These are phyloP conservation scores for Poecile atricapillus DNA, from an alignment of 2,113 vertebrate species.

Conservation along the genomic window DNA sequence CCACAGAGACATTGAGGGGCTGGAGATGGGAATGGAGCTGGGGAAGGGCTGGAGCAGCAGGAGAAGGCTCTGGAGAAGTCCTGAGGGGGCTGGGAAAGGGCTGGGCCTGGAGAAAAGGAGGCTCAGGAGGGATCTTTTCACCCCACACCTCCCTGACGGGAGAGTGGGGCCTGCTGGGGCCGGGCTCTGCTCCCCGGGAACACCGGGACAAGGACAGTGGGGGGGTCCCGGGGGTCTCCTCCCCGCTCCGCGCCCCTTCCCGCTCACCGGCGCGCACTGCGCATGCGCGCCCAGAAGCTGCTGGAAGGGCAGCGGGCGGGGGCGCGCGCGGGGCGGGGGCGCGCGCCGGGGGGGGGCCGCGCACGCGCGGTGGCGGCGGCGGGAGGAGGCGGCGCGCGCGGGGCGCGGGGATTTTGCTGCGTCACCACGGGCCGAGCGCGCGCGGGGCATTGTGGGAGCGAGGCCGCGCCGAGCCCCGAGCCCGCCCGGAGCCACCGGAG, in stretches of 20 bases:
- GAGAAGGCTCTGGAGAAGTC: neutral
- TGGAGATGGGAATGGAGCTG: neutral
- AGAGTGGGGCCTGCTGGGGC: neutral
- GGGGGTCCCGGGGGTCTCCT: neutral
- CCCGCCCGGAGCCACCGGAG: neutral
- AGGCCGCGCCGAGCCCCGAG: neutral
- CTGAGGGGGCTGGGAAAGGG: neutral
- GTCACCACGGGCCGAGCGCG: neutral
- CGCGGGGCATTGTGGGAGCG: neutral
- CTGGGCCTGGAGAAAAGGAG: neutral
- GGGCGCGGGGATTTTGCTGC: neutral
- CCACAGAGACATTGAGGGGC: neutral
- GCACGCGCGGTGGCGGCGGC: neutral
- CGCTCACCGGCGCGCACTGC: neutral
- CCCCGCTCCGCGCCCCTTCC: too few relatives aligned
- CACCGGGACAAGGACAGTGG: rapidly evolving
- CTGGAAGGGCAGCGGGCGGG: neutral
- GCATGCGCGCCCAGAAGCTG: constrained; percentile 3
- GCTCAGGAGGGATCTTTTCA: neutral
- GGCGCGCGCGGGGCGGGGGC: neutral
- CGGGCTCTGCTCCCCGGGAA: neutral
- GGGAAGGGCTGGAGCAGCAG: neutral
- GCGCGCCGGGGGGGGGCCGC: neutral
- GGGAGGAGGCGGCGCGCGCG: neutral
- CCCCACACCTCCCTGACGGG: neutral